Evolutionary conservation across 2,113 vertebrate species (phyloP).

Genomic region (Sylvietta virens): DNA sequence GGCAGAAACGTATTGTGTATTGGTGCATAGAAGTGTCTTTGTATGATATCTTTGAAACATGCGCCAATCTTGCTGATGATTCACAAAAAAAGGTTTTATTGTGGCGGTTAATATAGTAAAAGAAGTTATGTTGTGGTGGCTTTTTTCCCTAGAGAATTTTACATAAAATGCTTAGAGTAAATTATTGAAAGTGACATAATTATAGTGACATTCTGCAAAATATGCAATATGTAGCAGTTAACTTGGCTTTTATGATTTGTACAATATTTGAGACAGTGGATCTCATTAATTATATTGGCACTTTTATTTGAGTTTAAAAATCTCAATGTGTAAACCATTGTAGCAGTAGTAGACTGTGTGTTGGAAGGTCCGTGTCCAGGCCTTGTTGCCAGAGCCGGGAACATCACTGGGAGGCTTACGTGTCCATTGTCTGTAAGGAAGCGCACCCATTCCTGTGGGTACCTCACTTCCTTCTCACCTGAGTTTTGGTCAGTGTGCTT

Average conservation of each 20-base stretch:
- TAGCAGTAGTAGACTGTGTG: not conserved
- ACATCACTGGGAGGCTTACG: not conserved
- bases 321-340: not conserved
- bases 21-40: not conserved
- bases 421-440: fast-evolving
- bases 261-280: not conserved
- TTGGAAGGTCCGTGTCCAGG: not conserved
- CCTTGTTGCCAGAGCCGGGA: not conserved
- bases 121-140: not conserved
- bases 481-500: not conserved
- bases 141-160: not conserved
- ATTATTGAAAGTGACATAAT: not conserved
- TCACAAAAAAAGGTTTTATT: not conserved
- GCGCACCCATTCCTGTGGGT: not conserved
- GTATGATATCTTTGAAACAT: not conserved
- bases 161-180: not conserved
- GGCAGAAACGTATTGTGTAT: not conserved
- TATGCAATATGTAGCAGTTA: not conserved
- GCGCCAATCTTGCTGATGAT: not conserved
- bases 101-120: not conserved
- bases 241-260: not conserved
- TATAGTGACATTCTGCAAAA: not conserved
- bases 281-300: not conserved
- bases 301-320: not conserved
- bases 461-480: not conserved